Evolutionary conservation across 1,140 invertebrate genomes (phyloP), one percentile per base, ranked within the genome.

Genomic region (Drosophila kohkoa): DNA sequence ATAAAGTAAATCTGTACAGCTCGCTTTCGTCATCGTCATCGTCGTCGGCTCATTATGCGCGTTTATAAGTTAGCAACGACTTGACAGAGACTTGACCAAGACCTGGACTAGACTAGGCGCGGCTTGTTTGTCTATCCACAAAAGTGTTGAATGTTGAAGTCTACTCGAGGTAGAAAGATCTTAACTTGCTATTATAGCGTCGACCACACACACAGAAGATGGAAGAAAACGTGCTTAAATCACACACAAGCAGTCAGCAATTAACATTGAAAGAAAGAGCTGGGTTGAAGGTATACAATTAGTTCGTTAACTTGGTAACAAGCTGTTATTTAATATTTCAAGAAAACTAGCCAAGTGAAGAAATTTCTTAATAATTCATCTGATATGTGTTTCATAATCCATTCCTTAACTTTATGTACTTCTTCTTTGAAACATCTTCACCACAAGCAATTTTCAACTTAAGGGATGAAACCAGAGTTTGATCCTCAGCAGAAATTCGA

Each of bases 11-110:
- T 35, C 62, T 70, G 35, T 52, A 55, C 55, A 79, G 51, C 63
- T 82, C 28, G 4, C 25, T 79, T 64, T 63, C 80, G 80, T 82
- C 80, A 82, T 63, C 80, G 80, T 82, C 80, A 82, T 66, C 79
- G 48, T 25, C 3, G 63, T 6, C 15, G 46, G 25, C 66, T 28
- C 32, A 69, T 32, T 20, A n/a, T 38, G 28, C 25, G 20, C n/a
- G n/a, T 13, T 13, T 43, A 43, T 13, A 43, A 43, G n/a, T 43
- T 43, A 43, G 4, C 46, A 28, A 45, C 20, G 16, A 20, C 16
- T 49, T 13, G 51, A 54, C 8, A 32, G 20, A 5, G 64, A 25
- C 51, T 43, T 3, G 10, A 41, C 28, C 20, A 28, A 16, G 41
- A 13, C 25, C 20, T 16, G 30, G n/a, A 35, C 46, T 60, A 41